Evolutionary conservation across 2,888 invertebrate genomes (phyloP).

Genomic region (Luffia ferchaultella): DNA sequence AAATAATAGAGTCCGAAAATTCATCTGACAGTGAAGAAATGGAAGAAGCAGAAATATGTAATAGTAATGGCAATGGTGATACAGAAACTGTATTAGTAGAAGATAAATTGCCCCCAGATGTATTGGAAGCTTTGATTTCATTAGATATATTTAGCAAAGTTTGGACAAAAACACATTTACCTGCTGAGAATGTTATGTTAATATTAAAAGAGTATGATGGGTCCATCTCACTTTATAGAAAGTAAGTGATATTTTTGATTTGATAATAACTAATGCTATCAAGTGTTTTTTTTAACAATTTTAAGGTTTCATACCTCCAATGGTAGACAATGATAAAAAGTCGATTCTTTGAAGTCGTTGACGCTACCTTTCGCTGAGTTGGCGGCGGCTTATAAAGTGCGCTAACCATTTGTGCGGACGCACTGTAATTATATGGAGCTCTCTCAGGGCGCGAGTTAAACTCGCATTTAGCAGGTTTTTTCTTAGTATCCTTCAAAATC

Average conservation of each 20-base stretch:
- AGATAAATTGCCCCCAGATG: slow-evolving; percentile 62
- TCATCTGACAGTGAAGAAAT: slow-evolving; percentile 45
- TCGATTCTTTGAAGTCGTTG: no score
- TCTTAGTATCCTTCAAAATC: no score
- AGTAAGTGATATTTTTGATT: no score
- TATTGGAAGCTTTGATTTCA: slow-evolving; percentile 68
- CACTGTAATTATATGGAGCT: no score
- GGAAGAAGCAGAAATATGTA: slow-evolving; percentile 43
- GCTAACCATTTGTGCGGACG: no score
- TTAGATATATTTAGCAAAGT: slow-evolving; percentile 69
- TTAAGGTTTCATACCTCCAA: neutral
- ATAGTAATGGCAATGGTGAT: slow-evolving; percentile 45
- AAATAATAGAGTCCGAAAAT: slow-evolving; percentile 29
- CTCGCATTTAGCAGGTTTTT: no score
- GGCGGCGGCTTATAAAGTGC: no score
- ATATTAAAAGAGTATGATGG: slow-evolving; percentile 60
- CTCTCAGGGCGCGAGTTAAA: no score
- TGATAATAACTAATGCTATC: neutral
- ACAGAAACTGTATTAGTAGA: slow-evolving; percentile 31
- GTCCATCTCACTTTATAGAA: slow-evolving; percentile 51
- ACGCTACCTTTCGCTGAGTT: no score
- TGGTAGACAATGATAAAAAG: no score
- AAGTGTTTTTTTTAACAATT: neutral
- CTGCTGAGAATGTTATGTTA: slow-evolving; percentile 62
- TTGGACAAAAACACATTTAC: slow-evolving; percentile 53